A percentile compares a stretch with the other conserved stretches of the same genome.
These are phyloP conservation scores for Peromyscus nudipes DNA, from an alignment of 2,797 vertebrate species.

Conservation along the genomic window DNA sequence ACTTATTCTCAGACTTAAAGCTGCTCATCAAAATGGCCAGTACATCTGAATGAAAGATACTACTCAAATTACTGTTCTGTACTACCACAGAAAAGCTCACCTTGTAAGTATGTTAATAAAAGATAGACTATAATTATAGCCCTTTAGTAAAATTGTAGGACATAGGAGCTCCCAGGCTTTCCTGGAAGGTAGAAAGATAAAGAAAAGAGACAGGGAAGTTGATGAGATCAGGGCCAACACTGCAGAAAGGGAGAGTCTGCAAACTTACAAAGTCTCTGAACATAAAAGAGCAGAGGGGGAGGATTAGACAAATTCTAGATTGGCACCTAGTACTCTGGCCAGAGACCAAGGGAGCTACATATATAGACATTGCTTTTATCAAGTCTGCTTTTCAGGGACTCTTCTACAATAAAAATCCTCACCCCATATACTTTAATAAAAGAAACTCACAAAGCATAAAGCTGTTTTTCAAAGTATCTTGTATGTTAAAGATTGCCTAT, in stretches of 20 bases:
- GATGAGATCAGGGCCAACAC: neutral
- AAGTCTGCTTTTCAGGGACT: constrained; percentile 44
- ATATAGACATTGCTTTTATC: constrained; percentile 6
- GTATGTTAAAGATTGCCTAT: neutral
- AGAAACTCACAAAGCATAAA: constrained; percentile 45
- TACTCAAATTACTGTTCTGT: constrained; percentile 27
- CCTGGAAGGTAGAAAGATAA: constrained; percentile 40
- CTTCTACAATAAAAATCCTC: constrained; percentile 64
- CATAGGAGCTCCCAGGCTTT: constrained; percentile 2
- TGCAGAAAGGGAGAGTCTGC: neutral
- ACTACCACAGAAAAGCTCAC: constrained; percentile 22
- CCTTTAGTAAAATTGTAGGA: constrained; percentile 35
- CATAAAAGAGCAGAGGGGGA: neutral
- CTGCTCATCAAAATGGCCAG: constrained; percentile 46
- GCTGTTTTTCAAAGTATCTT: neutral
- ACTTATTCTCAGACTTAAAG: constrained; percentile 54
- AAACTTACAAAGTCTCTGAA: constrained; percentile 27
- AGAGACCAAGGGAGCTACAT: neutral
- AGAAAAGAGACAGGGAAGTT: constrained; percentile 25
- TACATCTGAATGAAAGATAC: constrained; percentile 17
- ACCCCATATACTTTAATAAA: constrained; percentile 5
- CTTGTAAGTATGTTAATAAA: constrained; percentile 55
- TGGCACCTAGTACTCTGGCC: neutral
- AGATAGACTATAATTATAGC: constrained; percentile 29
- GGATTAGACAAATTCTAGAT: neutral